A percentile compares a stretch with the other conserved stretches of the same genome.
phyloP scores from a whole-genome alignment of 2,888 invertebrate genomes.

The Apodemia mormo region DNA sequence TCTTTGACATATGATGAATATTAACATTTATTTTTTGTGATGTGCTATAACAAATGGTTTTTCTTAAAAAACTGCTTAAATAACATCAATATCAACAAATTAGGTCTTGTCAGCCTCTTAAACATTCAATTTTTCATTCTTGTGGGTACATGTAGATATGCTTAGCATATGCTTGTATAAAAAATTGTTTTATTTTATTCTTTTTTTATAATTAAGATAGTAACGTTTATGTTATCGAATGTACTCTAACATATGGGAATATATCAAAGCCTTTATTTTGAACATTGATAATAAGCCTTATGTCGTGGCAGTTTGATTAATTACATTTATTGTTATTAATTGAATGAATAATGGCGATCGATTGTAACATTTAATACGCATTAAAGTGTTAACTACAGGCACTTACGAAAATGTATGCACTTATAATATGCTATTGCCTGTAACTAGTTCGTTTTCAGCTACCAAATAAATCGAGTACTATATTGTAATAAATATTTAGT shows the following conservation, averaged over 20 bases:
- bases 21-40: too few relatives aligned
- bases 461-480: not conserved
- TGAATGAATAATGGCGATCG: slow-evolving; percentile 13
- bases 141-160: not conserved
- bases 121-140: too few relatives aligned
- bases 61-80: too few relatives aligned
- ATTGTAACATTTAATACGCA: slow-evolving; percentile 8
- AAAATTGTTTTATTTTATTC: not conserved
- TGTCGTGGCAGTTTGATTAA: slow-evolving; percentile 11
- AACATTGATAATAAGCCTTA: slow-evolving; percentile 6
- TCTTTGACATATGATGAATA: too few relatives aligned
- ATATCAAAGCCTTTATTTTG: slow-evolving; percentile 9
- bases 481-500: too few relatives aligned
- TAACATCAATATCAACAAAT: too few relatives aligned
- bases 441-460: not conserved
- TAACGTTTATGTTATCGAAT: not conserved
- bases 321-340: slow-evolving; percentile 17
- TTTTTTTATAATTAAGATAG: not conserved
- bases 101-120: too few relatives aligned
- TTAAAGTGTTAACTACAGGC: slow-evolving; percentile 7
- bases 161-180: not conserved
- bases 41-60: too few relatives aligned
- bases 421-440: not conserved
- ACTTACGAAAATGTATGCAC: not conserved
- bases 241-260: not conserved